Base-by-base conservation (phyloP, 2,888 invertebrate genomes). In the Hyposoter didymator region DNA sequence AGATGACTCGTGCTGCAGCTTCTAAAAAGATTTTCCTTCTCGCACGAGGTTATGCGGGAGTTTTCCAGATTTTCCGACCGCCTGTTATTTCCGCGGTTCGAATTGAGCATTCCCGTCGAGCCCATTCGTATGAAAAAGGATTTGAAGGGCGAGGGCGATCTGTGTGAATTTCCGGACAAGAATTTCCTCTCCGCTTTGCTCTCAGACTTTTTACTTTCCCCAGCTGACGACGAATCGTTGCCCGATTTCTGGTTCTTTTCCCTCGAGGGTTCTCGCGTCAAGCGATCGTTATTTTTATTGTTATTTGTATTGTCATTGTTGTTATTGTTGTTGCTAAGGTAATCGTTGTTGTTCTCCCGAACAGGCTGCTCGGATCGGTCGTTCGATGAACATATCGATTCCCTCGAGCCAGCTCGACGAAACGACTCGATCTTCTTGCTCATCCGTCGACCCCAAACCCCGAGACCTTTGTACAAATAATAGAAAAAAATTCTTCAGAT, bases 1-100 rank as follows among this genome's bases (percentile, higher is more conserved):
- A 97, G 93, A 91, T 97, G 97, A 78, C 97, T 97, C 43, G 97
- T 97, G 52, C 97, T 97, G 92, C 97, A 97, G 91, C 97, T 97
- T 79, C 97, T 95, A 90, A 97, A 97, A n/a, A 97, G 94, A 47
- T 91, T 91, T 67, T 92, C 92, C 89, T 95, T 95, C 64, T 95
- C 94, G 59, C 94, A 92, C 0, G 94, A 91, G 89, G 94, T 94
- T 92, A 95, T 80, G 93, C 94, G 89, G 0, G 70, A 14, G 91
- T 93, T 90, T 92, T 94, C 84, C 94, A 93, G 87, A 72, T 94
- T 92, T 94, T 95, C 87, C 93, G 95, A 91, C 35, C 92, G 89
- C 69, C 91, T 85, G 81, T 90, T 90, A 8, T 28, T 43, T 6
- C 12, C 85, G 74, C 94, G 95, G 0, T 95, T 94, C 1, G 95